phyloP scores from a whole-genome alignment of 2,797 vertebrate genomes.

The Helostoma temminkii region DNA sequence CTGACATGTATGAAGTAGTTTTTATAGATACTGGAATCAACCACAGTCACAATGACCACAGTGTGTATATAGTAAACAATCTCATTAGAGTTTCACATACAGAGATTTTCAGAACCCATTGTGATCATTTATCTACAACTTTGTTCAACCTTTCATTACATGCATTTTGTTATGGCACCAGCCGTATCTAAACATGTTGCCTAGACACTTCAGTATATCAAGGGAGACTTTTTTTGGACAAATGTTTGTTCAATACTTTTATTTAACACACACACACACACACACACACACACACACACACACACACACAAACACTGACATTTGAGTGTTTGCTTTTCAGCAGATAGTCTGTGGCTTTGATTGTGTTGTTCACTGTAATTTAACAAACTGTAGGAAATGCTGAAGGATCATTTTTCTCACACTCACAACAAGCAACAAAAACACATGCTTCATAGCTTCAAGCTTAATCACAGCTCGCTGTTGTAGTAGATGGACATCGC shows the following conservation, averaged over 20 bases:
- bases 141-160: background rate
- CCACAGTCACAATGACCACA: background rate
- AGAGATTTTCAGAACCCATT: background rate
- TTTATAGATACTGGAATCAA: background rate
- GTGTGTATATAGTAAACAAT: background rate
- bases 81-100: background rate
- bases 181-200: background rate
- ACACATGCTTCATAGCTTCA: constrained; percentile 10
- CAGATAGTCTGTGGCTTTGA: constrained; percentile 2
- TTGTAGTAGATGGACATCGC: constrained; percentile 10
- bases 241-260: constrained; percentile 20
- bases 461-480: constrained; percentile 22
- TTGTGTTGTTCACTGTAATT: constrained; percentile 45
- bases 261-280: constrained; percentile 23
- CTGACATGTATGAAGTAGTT: constrained; percentile 16
- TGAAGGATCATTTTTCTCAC: constrained; percentile 61
- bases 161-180: background rate
- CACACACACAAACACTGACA: constrained; percentile 34
- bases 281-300: background rate
- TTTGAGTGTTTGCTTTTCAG: constrained; percentile 41
- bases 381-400: constrained; percentile 45
- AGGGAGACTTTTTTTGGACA: constrained; percentile 3
- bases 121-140: background rate
- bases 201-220: background rate
- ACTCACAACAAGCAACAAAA: constrained; percentile 13